phyloP scores from a whole-genome alignment of 2,113 vertebrate species.

The Paramisgurnus dabryanus region DNA sequence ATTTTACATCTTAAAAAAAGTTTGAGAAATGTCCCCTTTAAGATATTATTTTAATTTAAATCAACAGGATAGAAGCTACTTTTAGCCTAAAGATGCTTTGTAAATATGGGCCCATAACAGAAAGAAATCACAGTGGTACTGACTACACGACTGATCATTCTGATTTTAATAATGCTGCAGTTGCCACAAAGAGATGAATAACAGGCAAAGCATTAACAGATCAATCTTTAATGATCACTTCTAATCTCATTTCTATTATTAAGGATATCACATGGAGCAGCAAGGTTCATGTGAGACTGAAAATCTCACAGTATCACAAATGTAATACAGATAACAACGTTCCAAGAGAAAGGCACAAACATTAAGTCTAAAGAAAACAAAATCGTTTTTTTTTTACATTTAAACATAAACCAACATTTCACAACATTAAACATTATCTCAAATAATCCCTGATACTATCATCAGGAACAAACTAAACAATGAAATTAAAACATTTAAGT shows the following conservation, averaged over 20 bases:
- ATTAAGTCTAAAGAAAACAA: conserved; percentile 37
- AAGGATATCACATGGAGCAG: conserved; percentile 33
- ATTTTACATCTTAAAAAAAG: too few relatives aligned
- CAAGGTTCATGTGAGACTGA: conserved; percentile 32
- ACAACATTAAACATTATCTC: conserved; percentile 38
- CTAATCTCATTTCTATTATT: conserved; percentile 29
- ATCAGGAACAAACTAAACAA: conserved; percentile 26
- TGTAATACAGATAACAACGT: conserved; percentile 37
- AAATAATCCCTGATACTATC: conserved; percentile 13
- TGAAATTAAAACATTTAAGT: conserved; percentile 17
- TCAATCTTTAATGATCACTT: conserved; percentile 42
- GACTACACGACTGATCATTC: conserved; percentile 4
- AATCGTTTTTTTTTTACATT: not conserved
- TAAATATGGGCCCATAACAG: too few relatives aligned
- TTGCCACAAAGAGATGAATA: conserved; percentile 14
- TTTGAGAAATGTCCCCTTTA: too few relatives aligned
- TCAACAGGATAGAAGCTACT: too few relatives aligned
- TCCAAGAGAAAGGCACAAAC: conserved; percentile 51
- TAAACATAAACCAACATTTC: conserved; percentile 38
- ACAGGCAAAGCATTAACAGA: conserved; percentile 15
- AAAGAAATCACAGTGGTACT: not conserved
- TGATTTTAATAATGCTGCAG: conserved; percentile 25
- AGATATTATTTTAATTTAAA: too few relatives aligned
- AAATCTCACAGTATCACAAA: conserved; percentile 42
- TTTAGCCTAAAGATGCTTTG: too few relatives aligned